phyloP scores from a whole-genome alignment of 2,888 invertebrate genomes.

The Tortricodes alternella region DNA sequence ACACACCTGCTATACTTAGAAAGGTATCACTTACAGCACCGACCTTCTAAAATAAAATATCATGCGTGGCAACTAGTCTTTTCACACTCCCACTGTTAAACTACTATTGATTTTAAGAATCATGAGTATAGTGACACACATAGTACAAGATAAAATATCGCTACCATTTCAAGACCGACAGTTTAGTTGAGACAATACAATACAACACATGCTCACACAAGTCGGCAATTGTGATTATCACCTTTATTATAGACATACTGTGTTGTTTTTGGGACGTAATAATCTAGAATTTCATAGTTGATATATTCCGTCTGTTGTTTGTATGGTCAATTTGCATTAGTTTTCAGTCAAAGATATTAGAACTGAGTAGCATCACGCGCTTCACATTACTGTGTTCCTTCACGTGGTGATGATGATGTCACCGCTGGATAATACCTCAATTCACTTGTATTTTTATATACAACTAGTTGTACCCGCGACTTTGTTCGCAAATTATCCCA shows the following conservation, averaged over 20 bases:
- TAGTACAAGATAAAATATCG: slow-evolving; percentile 44
- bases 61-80: slow-evolving; percentile 46
- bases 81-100: slow-evolving; percentile 29
- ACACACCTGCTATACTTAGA: slow-evolving; percentile 47
- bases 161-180: slow-evolving; percentile 35
- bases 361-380: slow-evolving; percentile 19
- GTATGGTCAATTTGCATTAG: not conserved
- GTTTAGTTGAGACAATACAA: slow-evolving; percentile 29
- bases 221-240: slow-evolving; percentile 17
- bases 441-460: slow-evolving; percentile 2
- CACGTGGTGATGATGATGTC: slow-evolving; percentile 16
- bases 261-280: too few relatives aligned
- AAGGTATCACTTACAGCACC: slow-evolving; percentile 50
- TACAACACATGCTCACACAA: slow-evolving; percentile 39
- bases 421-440: slow-evolving; percentile 4
- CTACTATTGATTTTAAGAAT: slow-evolving; percentile 30
- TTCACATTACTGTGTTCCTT: slow-evolving; percentile 3
- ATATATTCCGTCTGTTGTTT: not conserved
- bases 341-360: slow-evolving; percentile 5
- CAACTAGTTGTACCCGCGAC: slow-evolving; percentile 10
- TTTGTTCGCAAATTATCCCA: too few relatives aligned
- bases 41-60: slow-evolving; percentile 50
- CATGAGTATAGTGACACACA: slow-evolving; percentile 46
- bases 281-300: too few relatives aligned
- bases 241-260: slow-evolving; percentile 16